Evolutionary conservation across 2,797 vertebrate species (phyloP).

Genomic region (Intellagama lesueurii): DNA sequence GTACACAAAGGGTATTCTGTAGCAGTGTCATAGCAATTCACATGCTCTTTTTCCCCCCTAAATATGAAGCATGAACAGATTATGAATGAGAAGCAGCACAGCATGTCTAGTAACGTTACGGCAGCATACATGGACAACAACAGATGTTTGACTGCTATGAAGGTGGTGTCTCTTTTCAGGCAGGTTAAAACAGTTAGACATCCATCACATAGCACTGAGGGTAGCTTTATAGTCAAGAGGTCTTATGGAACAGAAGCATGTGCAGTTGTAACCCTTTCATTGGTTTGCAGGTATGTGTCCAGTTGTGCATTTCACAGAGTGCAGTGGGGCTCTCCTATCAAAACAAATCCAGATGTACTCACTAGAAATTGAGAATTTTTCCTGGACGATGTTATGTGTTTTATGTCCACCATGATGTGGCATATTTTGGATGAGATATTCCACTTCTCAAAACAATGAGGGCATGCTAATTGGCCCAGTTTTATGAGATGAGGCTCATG

Average conservation of each 20-base stretch:
- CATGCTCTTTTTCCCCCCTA: constrained; percentile 79
- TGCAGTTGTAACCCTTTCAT: constrained; percentile 80
- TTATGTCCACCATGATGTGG: background rate
- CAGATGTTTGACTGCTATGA: constrained; percentile 77
- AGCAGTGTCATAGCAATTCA: constrained; percentile 81
- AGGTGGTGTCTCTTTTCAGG: constrained; percentile 77
- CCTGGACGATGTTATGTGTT: background rate
- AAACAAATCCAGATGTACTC: background rate
- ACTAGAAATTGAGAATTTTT: background rate
- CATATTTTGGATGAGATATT: background rate
- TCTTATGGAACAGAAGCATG: constrained; percentile 80
- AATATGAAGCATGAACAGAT: constrained; percentile 78
- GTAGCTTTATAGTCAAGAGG: constrained; percentile 70
- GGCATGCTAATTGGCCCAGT: background rate
- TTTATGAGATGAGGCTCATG: background rate
- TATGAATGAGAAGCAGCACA: constrained; percentile 74
- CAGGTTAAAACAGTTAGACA: constrained; percentile 74
- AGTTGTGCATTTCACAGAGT: background rate
- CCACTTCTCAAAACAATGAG: background rate
- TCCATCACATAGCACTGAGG: constrained; percentile 64
- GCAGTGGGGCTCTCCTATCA: background rate
- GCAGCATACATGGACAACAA: constrained; percentile 71
- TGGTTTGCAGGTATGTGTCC: constrained; percentile 60
- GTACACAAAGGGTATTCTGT: constrained; percentile 81
- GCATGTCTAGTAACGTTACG: constrained; percentile 65